Conservation (phyloP, 1,140 invertebrate genomes). For the Saccostrea glomerata region DNA sequence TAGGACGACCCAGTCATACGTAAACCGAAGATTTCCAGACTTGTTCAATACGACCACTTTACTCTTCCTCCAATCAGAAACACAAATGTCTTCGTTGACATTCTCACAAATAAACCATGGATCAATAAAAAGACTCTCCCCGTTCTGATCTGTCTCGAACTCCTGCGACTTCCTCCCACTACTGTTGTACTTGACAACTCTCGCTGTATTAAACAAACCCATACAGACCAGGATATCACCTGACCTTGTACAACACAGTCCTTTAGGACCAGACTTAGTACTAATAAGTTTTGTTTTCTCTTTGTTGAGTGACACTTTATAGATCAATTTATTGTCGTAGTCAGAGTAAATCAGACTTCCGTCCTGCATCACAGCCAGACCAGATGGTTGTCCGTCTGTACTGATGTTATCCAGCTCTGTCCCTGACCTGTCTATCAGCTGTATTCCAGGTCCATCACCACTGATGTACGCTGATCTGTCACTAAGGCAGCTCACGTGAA, state of each 20-base stretch:
- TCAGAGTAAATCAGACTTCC: not conserved
- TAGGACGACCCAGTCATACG: not conserved
- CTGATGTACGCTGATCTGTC: not conserved
- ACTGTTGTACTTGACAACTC: not conserved
- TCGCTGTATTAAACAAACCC: not conserved
- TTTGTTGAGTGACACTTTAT: not conserved
- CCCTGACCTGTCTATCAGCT: not conserved
- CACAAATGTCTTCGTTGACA: not conserved
- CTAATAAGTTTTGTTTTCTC: not conserved
- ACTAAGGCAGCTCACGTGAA: not conserved
- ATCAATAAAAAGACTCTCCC: no score
- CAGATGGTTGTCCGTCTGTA: not conserved
- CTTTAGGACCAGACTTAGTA: not conserved
- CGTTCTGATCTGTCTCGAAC: not conserved
- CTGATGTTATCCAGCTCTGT: not conserved
- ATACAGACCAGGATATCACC: not conserved
- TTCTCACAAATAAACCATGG: not conserved
- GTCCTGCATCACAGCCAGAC: not conserved
- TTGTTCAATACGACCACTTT: not conserved
- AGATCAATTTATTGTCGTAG: not conserved
- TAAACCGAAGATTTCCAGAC: not conserved
- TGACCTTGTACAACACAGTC: not conserved
- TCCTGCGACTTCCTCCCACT: not conserved
- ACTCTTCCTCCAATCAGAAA: not conserved
- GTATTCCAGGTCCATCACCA: not conserved